Evolutionary conservation across 2,888 invertebrate species (phyloP), one percentile per base, ranked within the genome.

Genomic region (Cheilosia scutellata): DNA sequence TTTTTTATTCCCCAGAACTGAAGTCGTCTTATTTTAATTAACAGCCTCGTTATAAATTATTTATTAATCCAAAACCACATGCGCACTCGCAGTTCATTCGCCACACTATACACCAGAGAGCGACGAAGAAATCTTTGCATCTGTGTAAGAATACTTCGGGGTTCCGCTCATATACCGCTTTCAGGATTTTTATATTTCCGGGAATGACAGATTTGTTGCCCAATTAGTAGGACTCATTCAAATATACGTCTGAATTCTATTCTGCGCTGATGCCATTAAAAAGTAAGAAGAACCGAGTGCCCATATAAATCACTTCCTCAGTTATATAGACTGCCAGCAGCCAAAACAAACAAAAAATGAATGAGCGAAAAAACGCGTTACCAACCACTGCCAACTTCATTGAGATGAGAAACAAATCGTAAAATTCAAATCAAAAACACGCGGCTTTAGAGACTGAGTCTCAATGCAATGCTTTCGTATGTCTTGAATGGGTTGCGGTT

Each of bases 141-240:
- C 53, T 55, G 65, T 66, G 33, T n/a, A 33, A 9, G 37, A 51
- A 55, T 70, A 71, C 76, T 51, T 60, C 71, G 68, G 60, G 40
- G 20, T 60, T 33, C 31, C 37, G 70, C 66, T 86, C 55, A 62
- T 60, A 70, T 82, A 49, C 75, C 40, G 49, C 51, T 47, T 55
- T 76, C 37, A 27, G 33, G 51, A 7, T 78, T 57, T 82, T 29
- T 77, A 79, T 79, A 90, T 91, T 91, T 91, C 91, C 91, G 90
- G 91, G 91, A 91, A 91, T 91, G 91, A 90, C 90, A 91, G 90
- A 91, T 91, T 92, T 91, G 91, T 91, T 90, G 89, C 89, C 91
- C 90, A 88, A 89, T 88, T 88, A 88, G 77, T 88, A 82, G 68
- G 70, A 79, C 70, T 83, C 77, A 82, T 82, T 82, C 82, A 87